These are phyloP conservation scores for Tiliqua scincoides DNA, from an alignment of 2,113 vertebrate species.

Conservation along the genomic window DNA sequence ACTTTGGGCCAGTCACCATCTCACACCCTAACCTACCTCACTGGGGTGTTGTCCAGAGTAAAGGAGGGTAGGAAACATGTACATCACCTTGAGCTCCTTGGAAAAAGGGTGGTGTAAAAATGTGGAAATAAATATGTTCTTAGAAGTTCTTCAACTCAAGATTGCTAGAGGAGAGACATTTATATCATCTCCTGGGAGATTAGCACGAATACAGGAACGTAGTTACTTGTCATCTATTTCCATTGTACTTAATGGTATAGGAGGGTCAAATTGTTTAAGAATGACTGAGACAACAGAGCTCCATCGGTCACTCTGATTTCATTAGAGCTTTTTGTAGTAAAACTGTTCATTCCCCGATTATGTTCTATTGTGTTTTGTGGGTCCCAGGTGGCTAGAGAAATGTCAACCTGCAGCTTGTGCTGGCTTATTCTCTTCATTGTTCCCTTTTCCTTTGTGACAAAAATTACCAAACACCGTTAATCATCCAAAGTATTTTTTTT, in stretches of 20 bases:
- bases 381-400: conserved; percentile 1
- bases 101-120: no score
- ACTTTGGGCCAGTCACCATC: no score
- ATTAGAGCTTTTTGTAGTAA: neutral
- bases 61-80: no score
- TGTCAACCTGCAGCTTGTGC: neutral
- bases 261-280: neutral
- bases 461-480: conserved; percentile 23
- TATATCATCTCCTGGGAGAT: no score
- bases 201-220: no score
- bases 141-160: no score
- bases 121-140: no score
- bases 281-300: neutral
- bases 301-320: neutral
- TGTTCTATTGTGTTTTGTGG: conserved; percentile 1
- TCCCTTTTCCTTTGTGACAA: conserved; percentile 32
- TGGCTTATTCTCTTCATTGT: conserved; percentile 28
- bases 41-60: no score
- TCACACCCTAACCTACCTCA: no score
- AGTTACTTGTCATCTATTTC: neutral
- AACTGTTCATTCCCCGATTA: rapidly evolving
- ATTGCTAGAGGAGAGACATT: no score
- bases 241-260: neutral
- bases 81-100: no score
- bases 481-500: conserved; percentile 22